Conservation (phyloP, 2,113 vertebrate genomes). For the Oreochromis aureus region DNA sequence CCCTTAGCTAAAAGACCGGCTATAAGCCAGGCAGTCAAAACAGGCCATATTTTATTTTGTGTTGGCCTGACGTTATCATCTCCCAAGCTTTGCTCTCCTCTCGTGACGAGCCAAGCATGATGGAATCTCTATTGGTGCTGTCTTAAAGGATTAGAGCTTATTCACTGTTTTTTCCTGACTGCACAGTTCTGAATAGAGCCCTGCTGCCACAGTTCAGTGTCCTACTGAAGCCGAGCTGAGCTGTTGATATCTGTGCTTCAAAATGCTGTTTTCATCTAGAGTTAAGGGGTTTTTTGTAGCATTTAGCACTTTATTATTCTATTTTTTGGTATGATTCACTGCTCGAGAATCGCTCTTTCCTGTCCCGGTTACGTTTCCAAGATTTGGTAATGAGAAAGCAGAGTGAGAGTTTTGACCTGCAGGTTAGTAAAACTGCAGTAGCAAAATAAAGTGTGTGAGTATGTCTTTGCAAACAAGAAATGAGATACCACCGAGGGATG, state of each 20-base stretch:
- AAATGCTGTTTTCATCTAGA: background rate
- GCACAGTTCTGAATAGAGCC: conserved; percentile 42
- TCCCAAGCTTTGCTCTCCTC: conserved; percentile 45
- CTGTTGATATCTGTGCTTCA: background rate
- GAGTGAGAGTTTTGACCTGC: conserved; percentile 39
- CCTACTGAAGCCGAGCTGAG: conserved; percentile 11
- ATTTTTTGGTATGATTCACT: background rate
- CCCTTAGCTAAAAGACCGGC: conserved; percentile 33
- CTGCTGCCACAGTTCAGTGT: conserved; percentile 28
- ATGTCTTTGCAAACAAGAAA: conserved; percentile 50
- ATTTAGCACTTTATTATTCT: background rate
- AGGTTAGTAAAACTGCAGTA: conserved; percentile 23
- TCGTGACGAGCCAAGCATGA: conserved; percentile 55
- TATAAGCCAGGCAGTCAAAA: conserved; percentile 60
- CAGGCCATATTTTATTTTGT: conserved; percentile 60
- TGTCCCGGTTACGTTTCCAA: background rate
- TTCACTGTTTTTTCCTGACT: conserved; percentile 54
- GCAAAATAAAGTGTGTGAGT: conserved; percentile 32
- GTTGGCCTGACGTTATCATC: conserved; percentile 46
- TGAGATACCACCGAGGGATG: conserved; percentile 53
- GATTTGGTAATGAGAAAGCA: conserved; percentile 35
- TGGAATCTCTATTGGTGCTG: conserved; percentile 59
- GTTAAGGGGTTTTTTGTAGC: fast-evolving
- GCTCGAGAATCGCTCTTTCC: conserved; percentile 13
- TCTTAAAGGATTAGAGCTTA: conserved; percentile 61